Percentiles rank a stretch among this genome's conserved stretches.
Conservation (phyloP, 1,140 invertebrate species). For the Leucophenga varia region DNA sequence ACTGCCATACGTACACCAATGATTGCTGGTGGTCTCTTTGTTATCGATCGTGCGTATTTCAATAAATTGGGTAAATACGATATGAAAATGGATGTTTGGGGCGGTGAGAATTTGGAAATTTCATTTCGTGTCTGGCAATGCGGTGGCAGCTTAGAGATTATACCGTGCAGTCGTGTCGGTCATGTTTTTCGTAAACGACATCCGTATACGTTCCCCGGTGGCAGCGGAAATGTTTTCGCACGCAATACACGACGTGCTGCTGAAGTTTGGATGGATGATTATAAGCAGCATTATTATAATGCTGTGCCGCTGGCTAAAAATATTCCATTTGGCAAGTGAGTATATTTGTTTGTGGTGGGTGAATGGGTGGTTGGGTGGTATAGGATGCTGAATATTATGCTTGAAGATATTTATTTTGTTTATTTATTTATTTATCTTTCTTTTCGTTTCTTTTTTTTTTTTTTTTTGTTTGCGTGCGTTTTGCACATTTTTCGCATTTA, state of each 20-base stretch:
- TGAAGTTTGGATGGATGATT: slow-evolving; percentile 97
- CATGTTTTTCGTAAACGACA: slow-evolving; percentile 92
- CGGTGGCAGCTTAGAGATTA: slow-evolving; percentile 90
- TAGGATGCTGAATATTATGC: no score
- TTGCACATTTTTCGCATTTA: no score
- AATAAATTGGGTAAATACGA: slow-evolving; percentile 95
- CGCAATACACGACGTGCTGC: slow-evolving; percentile 83
- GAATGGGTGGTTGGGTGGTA: background rate
- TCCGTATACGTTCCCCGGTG: slow-evolving; percentile 93
- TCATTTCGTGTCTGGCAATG: slow-evolving; percentile 89
- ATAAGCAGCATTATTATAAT: slow-evolving; percentile 89
- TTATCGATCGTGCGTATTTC: slow-evolving; percentile 90
- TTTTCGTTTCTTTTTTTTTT: background rate
- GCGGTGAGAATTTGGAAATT: slow-evolving; percentile 63
- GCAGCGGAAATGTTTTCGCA: slow-evolving; percentile 87
- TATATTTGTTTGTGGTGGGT: slow-evolving; percentile 29
- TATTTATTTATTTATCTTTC: background rate
- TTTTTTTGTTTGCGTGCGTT: slow-evolving; percentile 1
- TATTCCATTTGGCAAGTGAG: slow-evolving; percentile 87
- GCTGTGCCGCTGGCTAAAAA: slow-evolving; percentile 83
- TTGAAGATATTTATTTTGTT: no score
- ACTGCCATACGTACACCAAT: slow-evolving; percentile 85
- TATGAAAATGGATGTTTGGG: slow-evolving; percentile 97
- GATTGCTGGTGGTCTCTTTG: slow-evolving; percentile 93
- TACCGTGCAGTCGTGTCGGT: slow-evolving; percentile 87